A percentile compares a stretch with the other conserved stretches of the same genome.
These are phyloP conservation scores for Denticeps clupeoides DNA, from an alignment of 2,797 vertebrate genomes.

Conservation along the genomic window DNA sequence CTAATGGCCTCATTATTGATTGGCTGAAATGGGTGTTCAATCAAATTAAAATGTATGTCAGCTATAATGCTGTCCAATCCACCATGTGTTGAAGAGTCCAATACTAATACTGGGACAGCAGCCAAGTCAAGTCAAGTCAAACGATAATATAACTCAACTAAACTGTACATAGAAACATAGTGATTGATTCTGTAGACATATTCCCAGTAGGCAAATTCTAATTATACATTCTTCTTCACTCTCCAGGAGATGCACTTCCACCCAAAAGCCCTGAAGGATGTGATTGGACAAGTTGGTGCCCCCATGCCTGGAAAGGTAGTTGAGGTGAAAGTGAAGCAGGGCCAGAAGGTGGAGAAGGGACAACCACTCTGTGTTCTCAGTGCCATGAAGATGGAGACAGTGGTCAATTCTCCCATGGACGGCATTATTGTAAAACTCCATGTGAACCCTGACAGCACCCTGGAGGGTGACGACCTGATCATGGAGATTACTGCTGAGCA, in stretches of 20 bases:
- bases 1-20: no score
- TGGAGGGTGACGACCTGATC: slow-evolving; percentile 89
- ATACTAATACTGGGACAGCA: no score
- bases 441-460: slow-evolving; percentile 61
- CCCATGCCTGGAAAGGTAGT: slow-evolving; percentile 92
- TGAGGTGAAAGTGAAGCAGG: slow-evolving; percentile 75
- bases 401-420: slow-evolving; percentile 77
- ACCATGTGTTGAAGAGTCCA: no score
- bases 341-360: slow-evolving; percentile 70
- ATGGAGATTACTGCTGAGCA: slow-evolving; percentile 73
- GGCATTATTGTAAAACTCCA: slow-evolving; percentile 70
- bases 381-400: slow-evolving; percentile 95
- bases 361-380: slow-evolving; percentile 87
- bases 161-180: no score
- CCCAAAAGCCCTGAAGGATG: slow-evolving; percentile 82
- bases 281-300: slow-evolving; percentile 84
- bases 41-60: no score
- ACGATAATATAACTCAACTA: no score
- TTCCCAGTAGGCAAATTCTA: neutral
- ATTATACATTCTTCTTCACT: slow-evolving; percentile 13
- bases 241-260: slow-evolving; percentile 88
- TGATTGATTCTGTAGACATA: no score
- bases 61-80: no score
- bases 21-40: no score
- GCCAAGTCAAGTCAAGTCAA: no score